A percentile compares a stretch with the other conserved stretches of the same genome.
Evolutionary conservation across 2,113 vertebrate species (phyloP).

Genomic region (Leptocoma aspasia): DNA sequence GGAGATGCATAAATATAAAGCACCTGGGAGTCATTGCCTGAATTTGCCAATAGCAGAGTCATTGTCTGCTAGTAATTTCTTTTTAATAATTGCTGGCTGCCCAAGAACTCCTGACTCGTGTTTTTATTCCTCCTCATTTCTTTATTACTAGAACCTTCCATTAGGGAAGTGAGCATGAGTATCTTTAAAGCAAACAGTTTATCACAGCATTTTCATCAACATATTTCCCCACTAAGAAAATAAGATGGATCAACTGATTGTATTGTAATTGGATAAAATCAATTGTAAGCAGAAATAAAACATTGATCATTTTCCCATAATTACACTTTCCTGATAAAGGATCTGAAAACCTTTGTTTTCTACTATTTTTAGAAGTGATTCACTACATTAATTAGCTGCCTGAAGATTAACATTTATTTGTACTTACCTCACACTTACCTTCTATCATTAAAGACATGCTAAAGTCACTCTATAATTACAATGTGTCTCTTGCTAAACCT

Average conservation of each 20-base stretch:
- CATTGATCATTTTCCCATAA: background rate
- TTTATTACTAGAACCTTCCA: background rate
- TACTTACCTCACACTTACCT: conserved; percentile 37
- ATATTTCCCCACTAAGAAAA: background rate
- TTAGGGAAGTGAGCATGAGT: background rate
- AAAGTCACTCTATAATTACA: conserved; percentile 52
- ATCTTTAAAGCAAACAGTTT: background rate
- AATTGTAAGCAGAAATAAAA: conserved; percentile 14
- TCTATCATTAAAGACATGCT: conserved; percentile 48
- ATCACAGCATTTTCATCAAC: background rate
- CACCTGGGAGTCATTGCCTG: background rate
- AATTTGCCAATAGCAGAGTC: background rate
- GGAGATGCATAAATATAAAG: background rate
- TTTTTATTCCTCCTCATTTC: background rate
- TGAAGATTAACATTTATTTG: conserved; percentile 62
- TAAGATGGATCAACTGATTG: background rate
- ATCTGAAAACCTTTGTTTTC: conserved; percentile 42
- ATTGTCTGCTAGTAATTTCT: background rate
- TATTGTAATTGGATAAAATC: conserved; percentile 1
- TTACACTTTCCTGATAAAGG: background rate
- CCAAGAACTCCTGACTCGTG: background rate
- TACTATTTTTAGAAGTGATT: conserved; percentile 64
- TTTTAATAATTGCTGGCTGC: background rate
- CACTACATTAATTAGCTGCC: conserved; percentile 60
- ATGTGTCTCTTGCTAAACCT: conserved; percentile 50